A percentile compares a stretch with the other conserved stretches of the same genome.
phyloP scores from a whole-genome alignment of 2,888 invertebrate genomes.

The Latrodectus elegans region DNA sequence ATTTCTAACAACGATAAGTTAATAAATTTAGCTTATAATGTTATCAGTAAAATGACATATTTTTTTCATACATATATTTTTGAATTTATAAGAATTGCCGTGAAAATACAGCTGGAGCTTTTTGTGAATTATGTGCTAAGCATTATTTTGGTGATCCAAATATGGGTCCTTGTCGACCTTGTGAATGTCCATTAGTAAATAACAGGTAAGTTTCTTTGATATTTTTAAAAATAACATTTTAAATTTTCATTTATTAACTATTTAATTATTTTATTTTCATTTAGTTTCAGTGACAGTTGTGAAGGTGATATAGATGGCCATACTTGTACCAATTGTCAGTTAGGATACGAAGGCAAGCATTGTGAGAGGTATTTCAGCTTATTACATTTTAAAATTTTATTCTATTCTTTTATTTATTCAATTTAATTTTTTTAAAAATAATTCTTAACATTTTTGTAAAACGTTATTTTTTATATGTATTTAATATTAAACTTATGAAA shows the following conservation, averaged over 20 bases:
- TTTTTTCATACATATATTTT: neutral
- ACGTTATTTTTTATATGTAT: neutral
- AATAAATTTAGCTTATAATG: no score
- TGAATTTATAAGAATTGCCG: conserved; percentile 83
- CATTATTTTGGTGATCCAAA: conserved; percentile 89
- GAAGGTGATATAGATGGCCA: conserved; percentile 72
- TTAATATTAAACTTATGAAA: no score
- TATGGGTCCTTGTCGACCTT: conserved; percentile 84
- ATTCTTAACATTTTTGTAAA: neutral
- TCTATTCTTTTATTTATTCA: neutral
- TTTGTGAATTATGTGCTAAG: conserved; percentile 88
- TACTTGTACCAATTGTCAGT: conserved; percentile 85
- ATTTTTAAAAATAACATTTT: neutral
- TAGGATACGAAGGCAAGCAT: conserved; percentile 80
- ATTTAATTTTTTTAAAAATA: no score
- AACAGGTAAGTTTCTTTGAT: conserved; percentile 75
- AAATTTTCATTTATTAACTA: neutral
- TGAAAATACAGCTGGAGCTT: conserved; percentile 86
- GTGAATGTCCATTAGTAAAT: conserved; percentile 90
- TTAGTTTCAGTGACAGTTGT: conserved; percentile 88
- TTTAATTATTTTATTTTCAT: neutral
- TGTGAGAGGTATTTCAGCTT: conserved; percentile 77
- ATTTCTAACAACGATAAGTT: no score
- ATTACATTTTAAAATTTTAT: neutral
- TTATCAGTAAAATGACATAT: no score